These are phyloP conservation scores for Coregonus ussuriensis DNA, from an alignment of 2,797 vertebrate species.

Conservation along the genomic window DNA sequence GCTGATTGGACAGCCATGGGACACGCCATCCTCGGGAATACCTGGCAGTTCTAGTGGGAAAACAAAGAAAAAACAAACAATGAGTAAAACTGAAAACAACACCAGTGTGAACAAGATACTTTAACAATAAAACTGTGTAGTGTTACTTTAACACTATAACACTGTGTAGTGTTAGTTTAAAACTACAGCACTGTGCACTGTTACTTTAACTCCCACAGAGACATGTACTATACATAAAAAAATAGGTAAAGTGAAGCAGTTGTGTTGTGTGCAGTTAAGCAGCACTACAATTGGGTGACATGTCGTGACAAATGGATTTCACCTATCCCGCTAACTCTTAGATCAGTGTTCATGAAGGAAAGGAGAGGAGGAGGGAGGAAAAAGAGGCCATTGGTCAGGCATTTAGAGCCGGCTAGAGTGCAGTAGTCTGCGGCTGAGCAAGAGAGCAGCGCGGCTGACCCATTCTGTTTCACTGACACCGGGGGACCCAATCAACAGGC, in stretches of 20 bases:
- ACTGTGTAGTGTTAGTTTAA: background rate
- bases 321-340: background rate
- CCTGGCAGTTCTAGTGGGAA: constrained; percentile 60
- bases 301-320: background rate
- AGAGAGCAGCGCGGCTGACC: constrained; percentile 5
- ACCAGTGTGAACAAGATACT: background rate
- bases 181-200: background rate
- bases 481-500: constrained; percentile 29
- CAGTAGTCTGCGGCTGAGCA: constrained; percentile 2
- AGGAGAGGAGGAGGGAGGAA: background rate
- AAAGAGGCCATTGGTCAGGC: background rate
- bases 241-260: background rate
- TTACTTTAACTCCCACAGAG: background rate
- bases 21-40: constrained; percentile 84
- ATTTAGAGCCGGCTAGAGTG: background rate
- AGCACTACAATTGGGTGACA: background rate
- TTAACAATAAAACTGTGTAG: background rate
- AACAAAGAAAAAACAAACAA: background rate
- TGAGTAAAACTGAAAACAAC: background rate
- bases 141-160: background rate
- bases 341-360: background rate
- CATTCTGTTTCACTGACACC: constrained; percentile 17
- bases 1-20: constrained; percentile 84
- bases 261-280: background rate
- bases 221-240: background rate